Evolutionary conservation across 2,888 invertebrate species (phyloP), one percentile per base, ranked within the genome.

Genomic region (Falcaria lacertinaria): DNA sequence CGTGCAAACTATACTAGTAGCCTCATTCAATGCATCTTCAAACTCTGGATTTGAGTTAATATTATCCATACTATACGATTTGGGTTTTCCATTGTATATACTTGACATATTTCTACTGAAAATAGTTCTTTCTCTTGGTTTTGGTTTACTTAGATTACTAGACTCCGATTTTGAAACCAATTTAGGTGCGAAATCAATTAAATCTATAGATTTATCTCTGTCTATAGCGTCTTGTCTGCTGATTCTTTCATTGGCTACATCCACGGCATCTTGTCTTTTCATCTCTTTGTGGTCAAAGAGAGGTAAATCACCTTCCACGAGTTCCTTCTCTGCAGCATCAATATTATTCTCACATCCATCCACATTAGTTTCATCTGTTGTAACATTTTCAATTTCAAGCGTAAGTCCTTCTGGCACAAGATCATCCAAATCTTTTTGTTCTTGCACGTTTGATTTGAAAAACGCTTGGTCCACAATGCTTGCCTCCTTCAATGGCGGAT

Each of bases 51-150:
- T 67, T 32, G 49, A 57, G 52, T 74, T 72, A 6, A 90, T 57
- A 61, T 86, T 80, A 46, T 90, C 89, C 65, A 76, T 64, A 62
- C 89, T 89, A 37, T 73, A 81, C 4, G 87, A 74, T 52, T 89
- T 89, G 22, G 79, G 79, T 72, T 82, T 89, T n/a, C 87, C 86
- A 37, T 85, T 81, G 45, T 70, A 85, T 40, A 79, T 64, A 17
- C 73, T 75, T 37, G 74, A 75, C 14, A 76, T 58, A 56, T 69
- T 77, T 61, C 64, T 74, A 41, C 68, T 73, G 41, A 80, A 81
- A 44, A 74, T 70, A n/a, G 69, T 75, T 51, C 62, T 69, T 32
- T 68, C 62, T 62, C 61, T 69, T 13, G 57, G 53, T 49, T 55
- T 69, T 13, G 58, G 53, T 49, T 55, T 66, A 17, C 54, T 50